phyloP scores from a whole-genome alignment of 2,888 invertebrate genomes.

The Ametastegia equiseti region DNA sequence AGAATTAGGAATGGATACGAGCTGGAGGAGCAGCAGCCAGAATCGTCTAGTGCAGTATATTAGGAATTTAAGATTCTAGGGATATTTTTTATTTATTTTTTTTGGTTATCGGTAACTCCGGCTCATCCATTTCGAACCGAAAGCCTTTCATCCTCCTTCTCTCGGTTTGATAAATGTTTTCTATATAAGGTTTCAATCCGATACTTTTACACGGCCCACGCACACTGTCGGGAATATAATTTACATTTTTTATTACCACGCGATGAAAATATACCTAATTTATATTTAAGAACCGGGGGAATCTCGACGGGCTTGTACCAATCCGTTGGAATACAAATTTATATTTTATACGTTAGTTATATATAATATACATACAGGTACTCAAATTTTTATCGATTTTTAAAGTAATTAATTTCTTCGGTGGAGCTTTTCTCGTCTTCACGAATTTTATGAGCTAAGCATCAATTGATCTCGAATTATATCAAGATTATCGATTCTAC shows the following conservation, averaged over 20 bases:
- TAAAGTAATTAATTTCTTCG: too few relatives aligned
- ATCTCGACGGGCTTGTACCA: background rate
- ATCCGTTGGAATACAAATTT: too few relatives aligned
- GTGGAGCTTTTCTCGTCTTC: too few relatives aligned
- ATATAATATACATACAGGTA: too few relatives aligned
- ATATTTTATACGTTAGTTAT: too few relatives aligned
- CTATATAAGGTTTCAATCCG: slow-evolving; percentile 27
- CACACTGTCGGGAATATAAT: slow-evolving; percentile 24
- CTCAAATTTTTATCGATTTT: too few relatives aligned
- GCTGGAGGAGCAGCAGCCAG: background rate
- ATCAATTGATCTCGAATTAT: background rate
- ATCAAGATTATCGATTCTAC: background rate
- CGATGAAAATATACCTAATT: slow-evolving; percentile 26
- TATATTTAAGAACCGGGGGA: slow-evolving; percentile 2
- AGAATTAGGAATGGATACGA: too few relatives aligned
- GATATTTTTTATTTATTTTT: background rate
- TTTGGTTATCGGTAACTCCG: background rate
- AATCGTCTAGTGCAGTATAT: background rate
- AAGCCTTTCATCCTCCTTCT: background rate
- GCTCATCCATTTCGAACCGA: background rate
- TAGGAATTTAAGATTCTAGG: slow-evolving; percentile 20
- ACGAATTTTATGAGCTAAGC: background rate
- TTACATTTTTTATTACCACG: slow-evolving; percentile 26
- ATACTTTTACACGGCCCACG: background rate
- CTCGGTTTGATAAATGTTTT: slow-evolving; percentile 10